phyloP scores from a whole-genome alignment of 2,797 vertebrate species.

The Anguilla obscura region DNA sequence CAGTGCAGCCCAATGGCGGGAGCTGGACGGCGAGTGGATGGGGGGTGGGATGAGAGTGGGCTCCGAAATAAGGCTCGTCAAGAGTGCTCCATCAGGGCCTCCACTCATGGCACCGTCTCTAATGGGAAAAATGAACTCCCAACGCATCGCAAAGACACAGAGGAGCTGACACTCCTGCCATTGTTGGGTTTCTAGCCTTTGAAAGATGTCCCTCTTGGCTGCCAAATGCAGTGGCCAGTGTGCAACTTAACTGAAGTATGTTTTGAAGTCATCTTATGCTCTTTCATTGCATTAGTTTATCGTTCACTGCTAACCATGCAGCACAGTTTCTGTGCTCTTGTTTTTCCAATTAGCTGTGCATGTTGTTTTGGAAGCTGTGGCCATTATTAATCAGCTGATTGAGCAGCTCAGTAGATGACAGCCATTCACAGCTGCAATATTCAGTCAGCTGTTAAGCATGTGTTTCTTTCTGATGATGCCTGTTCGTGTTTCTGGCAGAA shows the following conservation, averaged over 20 bases:
- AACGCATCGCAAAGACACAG: background rate
- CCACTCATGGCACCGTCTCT: conserved; percentile 48
- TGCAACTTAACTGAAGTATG: background rate
- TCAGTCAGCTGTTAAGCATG: background rate
- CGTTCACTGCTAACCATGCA: background rate
- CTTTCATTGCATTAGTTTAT: background rate
- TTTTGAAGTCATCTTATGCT: background rate
- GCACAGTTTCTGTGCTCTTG: background rate
- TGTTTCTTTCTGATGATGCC: background rate
- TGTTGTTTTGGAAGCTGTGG: background rate
- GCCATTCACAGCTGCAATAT: too few relatives aligned
- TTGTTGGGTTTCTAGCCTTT: background rate
- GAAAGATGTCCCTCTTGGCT: background rate
- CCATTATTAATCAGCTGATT: background rate
- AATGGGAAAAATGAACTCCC: conserved; percentile 56
- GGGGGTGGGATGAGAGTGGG: background rate
- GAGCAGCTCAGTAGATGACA: background rate
- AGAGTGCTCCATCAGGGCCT: conserved; percentile 51
- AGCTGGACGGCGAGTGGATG: conserved; percentile 43
- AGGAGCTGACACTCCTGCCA: background rate
- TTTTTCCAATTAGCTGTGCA: background rate
- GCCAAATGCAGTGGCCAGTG: background rate
- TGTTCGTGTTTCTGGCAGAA: too few relatives aligned
- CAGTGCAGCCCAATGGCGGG: conserved; percentile 48
- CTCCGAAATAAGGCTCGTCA: conserved; percentile 27